Conservation (phyloP, 2,888 invertebrate species). For the Byasa hedistus region DNA sequence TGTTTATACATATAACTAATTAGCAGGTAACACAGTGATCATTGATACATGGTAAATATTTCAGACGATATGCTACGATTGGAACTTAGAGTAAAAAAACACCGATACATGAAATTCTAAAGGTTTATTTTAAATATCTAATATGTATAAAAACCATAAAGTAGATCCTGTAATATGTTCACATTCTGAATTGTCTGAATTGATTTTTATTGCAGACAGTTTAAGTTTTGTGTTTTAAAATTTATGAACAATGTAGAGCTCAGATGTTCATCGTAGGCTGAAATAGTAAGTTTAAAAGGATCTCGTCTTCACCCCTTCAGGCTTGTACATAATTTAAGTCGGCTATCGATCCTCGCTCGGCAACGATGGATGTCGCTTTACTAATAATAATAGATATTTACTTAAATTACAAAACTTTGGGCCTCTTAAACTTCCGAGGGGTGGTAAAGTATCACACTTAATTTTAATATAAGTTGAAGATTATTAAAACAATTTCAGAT, state of each 20-base stretch:
- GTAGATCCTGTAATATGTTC: no score
- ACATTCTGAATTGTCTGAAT: neutral
- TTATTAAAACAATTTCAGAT: neutral
- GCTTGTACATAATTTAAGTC: conserved; percentile 35
- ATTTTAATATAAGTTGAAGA: conserved; percentile 8
- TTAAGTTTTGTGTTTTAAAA: conserved; percentile 23
- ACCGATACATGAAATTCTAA: no score
- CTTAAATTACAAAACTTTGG: conserved; percentile 36
- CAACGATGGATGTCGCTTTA: conserved; percentile 37
- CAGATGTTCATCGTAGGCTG: conserved; percentile 36
- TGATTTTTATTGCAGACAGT: neutral
- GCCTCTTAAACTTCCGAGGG: conserved; percentile 6
- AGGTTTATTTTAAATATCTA: no score
- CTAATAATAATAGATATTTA: conserved; percentile 44
- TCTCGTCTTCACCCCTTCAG: conserved; percentile 40
- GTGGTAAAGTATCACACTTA: conserved; percentile 5
- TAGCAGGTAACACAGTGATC: neutral
- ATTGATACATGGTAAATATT: no score
- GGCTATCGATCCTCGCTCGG: conserved; percentile 26
- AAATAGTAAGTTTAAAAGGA: conserved; percentile 45
- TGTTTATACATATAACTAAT: neutral
- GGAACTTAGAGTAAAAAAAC: no score
- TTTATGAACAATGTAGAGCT: conserved; percentile 35
- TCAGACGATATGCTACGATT: no score
- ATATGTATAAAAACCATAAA: no score